Percentiles rank a stretch among this genome's conserved stretches.
These are phyloP conservation scores for Hirtodrosophila trivittata DNA, from an alignment of 2,888 invertebrate genomes.

Conservation along the genomic window DNA sequence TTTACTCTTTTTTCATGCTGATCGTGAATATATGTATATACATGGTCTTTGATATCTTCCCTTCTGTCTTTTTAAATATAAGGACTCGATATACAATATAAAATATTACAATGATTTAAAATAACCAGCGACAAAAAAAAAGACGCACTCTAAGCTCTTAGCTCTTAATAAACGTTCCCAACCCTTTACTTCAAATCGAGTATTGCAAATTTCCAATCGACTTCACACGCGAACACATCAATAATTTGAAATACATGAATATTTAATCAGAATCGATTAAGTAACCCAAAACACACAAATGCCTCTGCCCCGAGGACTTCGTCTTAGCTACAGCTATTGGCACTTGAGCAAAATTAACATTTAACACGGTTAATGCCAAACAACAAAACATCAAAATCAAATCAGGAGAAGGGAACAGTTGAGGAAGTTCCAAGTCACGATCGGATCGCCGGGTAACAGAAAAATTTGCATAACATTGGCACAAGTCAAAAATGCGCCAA, in stretches of 20 bases:
- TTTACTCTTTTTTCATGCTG: too few species aligned
- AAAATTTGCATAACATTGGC: slow-evolving; percentile 72
- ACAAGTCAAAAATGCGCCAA: slow-evolving; percentile 70
- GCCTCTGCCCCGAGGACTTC: slow-evolving; percentile 20
- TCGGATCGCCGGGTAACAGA: slow-evolving; percentile 25
- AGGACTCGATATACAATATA: too few species aligned
- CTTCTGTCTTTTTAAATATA: too few species aligned
- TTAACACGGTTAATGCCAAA: slow-evolving; percentile 72
- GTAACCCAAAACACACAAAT: slow-evolving; percentile 43
- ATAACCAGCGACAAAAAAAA: too few species aligned
- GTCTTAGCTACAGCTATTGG: slow-evolving; percentile 42
- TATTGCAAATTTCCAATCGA: slow-evolving; percentile 60
- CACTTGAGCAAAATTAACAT: slow-evolving; percentile 73
- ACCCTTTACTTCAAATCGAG: not conserved
- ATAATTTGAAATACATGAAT: slow-evolving; percentile 58
- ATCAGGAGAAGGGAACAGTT: slow-evolving; percentile 34
- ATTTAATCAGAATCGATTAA: slow-evolving; percentile 63
- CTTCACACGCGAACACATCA: slow-evolving; percentile 57
- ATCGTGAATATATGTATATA: too few species aligned
- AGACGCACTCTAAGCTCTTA: too few species aligned
- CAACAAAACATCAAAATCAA: slow-evolving; percentile 63
- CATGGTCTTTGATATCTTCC: too few species aligned
- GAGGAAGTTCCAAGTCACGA: slow-evolving; percentile 6
- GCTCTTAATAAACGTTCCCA: too few species aligned
- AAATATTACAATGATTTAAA: too few species aligned